These are phyloP conservation scores for Tenthredo mesomela DNA, from an alignment of 2,888 invertebrate genomes.

Conservation along the genomic window DNA sequence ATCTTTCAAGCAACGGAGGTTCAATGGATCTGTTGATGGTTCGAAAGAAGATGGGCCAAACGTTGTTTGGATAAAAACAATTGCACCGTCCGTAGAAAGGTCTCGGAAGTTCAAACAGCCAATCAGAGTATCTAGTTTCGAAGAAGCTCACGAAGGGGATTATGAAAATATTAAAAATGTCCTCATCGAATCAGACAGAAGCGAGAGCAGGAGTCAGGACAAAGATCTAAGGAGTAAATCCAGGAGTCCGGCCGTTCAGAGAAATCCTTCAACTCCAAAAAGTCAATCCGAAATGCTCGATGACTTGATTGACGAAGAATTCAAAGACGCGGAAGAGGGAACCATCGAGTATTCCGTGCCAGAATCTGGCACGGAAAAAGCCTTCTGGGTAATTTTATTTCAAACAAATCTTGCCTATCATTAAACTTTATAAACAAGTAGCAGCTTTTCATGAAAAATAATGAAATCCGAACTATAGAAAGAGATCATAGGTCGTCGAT, in stretches of 20 bases:
- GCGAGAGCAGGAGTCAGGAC: slow-evolving; percentile 31
- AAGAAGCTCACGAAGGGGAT: slow-evolving; percentile 67
- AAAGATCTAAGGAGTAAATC: neutral
- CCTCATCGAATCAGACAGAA: slow-evolving; percentile 40
- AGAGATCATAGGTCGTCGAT: neutral
- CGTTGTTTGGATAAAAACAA: slow-evolving; percentile 54
- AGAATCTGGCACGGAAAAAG: slow-evolving; percentile 68
- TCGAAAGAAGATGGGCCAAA: slow-evolving; percentile 52
- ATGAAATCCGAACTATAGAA: neutral
- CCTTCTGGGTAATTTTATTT: slow-evolving; percentile 74
- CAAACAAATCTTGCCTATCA: neutral
- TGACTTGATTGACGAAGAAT: slow-evolving; percentile 53
- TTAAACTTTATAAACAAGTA: neutral
- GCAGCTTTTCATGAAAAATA: neutral
- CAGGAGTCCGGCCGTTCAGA: slow-evolving; percentile 24
- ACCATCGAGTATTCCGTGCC: slow-evolving; percentile 70
- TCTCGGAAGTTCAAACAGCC: slow-evolving; percentile 52
- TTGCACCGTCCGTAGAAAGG: slow-evolving; percentile 36
- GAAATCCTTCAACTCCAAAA: neutral
- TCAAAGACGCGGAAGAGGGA: slow-evolving; percentile 66
- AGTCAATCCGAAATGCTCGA: slow-evolving; percentile 63
- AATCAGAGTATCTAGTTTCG: slow-evolving; percentile 68
- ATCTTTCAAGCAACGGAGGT: slow-evolving; percentile 44
- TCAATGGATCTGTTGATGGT: slow-evolving; percentile 24
- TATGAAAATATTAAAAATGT: slow-evolving; percentile 63